Percentiles rank a stretch among this genome's conserved stretches.
These are phyloP conservation scores for Xenopus borealis DNA, from an alignment of 2,113 vertebrate species.

Conservation along the genomic window DNA sequence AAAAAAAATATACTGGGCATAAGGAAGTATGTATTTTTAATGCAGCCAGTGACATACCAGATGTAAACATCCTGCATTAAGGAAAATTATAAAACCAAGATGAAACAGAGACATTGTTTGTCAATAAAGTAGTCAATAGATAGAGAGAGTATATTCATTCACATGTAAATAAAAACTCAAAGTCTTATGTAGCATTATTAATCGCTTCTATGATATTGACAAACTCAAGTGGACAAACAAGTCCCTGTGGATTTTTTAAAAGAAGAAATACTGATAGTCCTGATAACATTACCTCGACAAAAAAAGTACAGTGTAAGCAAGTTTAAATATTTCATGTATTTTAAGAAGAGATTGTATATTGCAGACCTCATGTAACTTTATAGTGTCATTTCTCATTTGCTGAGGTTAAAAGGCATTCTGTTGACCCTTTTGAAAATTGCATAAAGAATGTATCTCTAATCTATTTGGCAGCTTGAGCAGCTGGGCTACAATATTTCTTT, in stretches of 20 bases:
- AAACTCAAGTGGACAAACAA: constrained; percentile 3
- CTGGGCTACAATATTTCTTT: too few species aligned
- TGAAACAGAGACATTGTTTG: constrained; percentile 5
- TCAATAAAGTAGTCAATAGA: constrained; percentile 19
- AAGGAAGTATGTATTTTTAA: constrained; percentile 20
- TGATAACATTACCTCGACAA: background rate
- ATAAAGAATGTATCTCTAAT: too few species aligned
- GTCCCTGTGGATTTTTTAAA: background rate
- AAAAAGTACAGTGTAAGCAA: background rate
- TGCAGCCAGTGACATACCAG: constrained; percentile 6
- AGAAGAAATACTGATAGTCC: background rate
- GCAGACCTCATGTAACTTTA: too few species aligned
- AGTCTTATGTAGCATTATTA: background rate
- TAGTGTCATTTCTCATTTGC: too few species aligned
- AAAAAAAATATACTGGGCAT: background rate
- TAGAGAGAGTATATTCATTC: background rate
- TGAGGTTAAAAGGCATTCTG: too few species aligned
- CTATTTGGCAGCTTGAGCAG: too few species aligned
- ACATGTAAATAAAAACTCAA: constrained; percentile 14
- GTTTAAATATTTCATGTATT: background rate
- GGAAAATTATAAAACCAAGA: constrained; percentile 11
- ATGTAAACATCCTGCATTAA: constrained; percentile 12
- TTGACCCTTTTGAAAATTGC: too few species aligned
- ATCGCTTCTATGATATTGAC: constrained; percentile 7
- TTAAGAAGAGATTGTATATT: too few species aligned